Base-by-base conservation (phyloP, 2,888 invertebrate genomes). In the Rugalucina vietnamica region DNA sequence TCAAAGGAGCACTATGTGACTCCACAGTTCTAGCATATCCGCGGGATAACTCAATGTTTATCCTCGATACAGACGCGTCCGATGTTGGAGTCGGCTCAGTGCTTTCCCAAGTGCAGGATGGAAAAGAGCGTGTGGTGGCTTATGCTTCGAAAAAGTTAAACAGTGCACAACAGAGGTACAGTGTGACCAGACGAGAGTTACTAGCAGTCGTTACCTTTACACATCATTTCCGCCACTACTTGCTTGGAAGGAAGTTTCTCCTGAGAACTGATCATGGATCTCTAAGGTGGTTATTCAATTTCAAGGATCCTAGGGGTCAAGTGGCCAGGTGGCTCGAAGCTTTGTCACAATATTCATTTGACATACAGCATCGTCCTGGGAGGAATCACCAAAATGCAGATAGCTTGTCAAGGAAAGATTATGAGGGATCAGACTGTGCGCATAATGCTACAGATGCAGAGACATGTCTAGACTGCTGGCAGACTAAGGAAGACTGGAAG, bases 311-410 rank as follows among this genome's bases (percentile, higher is more conserved):
- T 4, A 32, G 36, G 36, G 69, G 69, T 34, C 69, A 69, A 69
- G 34, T 69, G 8, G 69, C 69, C 4, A 5, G 69, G 29, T 69
- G 69, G 69, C 12, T 69, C 4, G 29, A 69, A 27, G 69, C 32
- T 14, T 36, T 69, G 18, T 34, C 34, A 5, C 69, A 69, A 27
- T 69, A 69, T 36, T 69, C 69, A 10, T 69, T 69, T 36, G 36
- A 32, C 29, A 69, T 69, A 5, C 69, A 69, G 36, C 69, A 69
- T 69, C 69, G 69, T 4, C 69, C 69, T 21, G 69, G 69, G 14
- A 69, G 21, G 29, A 10, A 3, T 69, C 69, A 69, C 36, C 5
- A 27, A 27, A 69, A 69, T 69, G 69, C 29, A 3, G 69, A 69
- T 10, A 36, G 34, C 32, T 27, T 69, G 69, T 27, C 27, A 27